Evolutionary conservation across 2,888 invertebrate species (phyloP).

Genomic region (Tetranychus truncatus): DNA sequence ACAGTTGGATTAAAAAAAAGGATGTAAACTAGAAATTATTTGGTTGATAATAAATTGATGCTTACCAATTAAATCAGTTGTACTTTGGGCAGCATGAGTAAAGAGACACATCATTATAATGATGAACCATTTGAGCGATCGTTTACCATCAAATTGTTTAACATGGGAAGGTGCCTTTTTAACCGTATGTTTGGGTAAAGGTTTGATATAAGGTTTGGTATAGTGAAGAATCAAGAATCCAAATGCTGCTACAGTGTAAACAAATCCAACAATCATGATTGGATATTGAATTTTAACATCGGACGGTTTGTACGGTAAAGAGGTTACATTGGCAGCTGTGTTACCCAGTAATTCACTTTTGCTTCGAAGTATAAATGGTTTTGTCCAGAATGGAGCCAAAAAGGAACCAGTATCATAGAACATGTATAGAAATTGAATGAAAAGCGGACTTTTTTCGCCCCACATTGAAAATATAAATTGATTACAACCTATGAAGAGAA

Average conservation of each 20-base stretch:
- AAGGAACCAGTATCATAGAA: constrained; percentile 4
- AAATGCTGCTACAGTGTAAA: not conserved
- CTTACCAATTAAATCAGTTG: constrained; percentile 5
- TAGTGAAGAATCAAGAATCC: constrained; percentile 3
- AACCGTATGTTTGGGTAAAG: not conserved
- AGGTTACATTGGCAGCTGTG: not conserved
- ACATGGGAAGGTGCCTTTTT: not conserved
- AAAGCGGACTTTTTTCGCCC: constrained; percentile 3
- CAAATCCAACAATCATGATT: not conserved
- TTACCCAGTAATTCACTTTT: not conserved
- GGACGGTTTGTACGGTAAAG: not conserved
- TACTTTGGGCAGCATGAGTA: not conserved
- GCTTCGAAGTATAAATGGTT: constrained; percentile 2
- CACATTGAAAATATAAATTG: constrained; percentile 5
- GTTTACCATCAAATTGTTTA: not conserved
- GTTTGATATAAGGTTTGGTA: not conserved
- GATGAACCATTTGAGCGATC: not conserved
- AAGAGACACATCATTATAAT: not conserved
- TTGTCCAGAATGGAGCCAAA: not conserved
- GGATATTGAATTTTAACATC: constrained; percentile 9
- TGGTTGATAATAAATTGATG: not conserved
- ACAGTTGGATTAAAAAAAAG: not conserved
- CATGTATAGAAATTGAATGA: not conserved
- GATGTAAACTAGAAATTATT: not conserved
- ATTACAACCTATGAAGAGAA: constrained; percentile 7